Evolutionary conservation across 1,140 invertebrate species (phyloP), one percentile per base, ranked within the genome.

Genomic region (Holotrichia oblita): DNA sequence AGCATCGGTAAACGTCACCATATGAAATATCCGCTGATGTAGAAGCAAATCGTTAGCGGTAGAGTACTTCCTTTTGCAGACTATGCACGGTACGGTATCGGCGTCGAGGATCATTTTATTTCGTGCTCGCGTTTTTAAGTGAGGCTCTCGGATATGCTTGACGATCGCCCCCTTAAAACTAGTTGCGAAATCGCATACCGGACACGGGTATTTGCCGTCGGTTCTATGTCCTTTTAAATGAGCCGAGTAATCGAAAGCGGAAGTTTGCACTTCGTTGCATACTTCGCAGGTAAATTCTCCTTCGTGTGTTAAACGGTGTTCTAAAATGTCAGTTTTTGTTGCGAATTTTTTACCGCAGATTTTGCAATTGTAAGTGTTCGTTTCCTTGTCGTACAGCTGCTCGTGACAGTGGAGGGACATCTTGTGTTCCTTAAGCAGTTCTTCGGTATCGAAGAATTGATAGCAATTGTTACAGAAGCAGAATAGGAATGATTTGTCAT

Each of bases 91-190:
- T 81, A 91, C 91, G 0, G 92, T 90, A 81, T 92, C 90, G 82
- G 95, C 93, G 0, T 93, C 92, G 0, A 90, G 90, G 8, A 93
- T 89, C 0, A 91, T 92, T 82, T 93, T 90, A 77, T 90, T 85
- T 76, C 93, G 92, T 81, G 91, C 90, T 27, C 88, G 89, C 42
- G 81, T 81, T 40, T 81, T 80, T 44, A 82, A 80, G 48, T 85
- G 84, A 12, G 79, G 76, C 10, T 64, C 79, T 17, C 83, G 83
- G 3, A 84, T 83, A 42, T 85, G 84, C 20, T 80, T 81, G 12
- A 81, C 77, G 8, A 85, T 80, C 17, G 79, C 77, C 2, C 79
- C 82, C 27, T 81, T 74, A 69, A 81, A 83, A 0, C 73, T 14
- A 7, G 79, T 81, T 14, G 73, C 82, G 40, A 82, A 82, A 8